phyloP scores from a whole-genome alignment of 2,113 vertebrate species.

The Carlito syrichta region DNA sequence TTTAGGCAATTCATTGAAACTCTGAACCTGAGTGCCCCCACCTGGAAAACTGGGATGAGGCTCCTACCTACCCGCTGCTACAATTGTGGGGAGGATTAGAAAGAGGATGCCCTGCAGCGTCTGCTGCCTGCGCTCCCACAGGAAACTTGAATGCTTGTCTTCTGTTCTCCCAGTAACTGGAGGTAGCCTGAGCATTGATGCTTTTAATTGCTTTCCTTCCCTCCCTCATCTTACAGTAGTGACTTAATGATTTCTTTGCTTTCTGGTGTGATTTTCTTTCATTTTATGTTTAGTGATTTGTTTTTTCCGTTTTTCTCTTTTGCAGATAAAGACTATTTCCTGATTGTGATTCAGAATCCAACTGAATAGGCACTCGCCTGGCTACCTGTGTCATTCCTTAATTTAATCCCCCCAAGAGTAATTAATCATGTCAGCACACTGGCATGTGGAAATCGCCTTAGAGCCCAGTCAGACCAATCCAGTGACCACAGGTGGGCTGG shows the following conservation, averaged over 20 bases:
- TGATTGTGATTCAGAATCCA: slow-evolving; percentile 97
- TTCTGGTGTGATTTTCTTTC: not conserved
- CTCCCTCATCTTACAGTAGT: not conserved
- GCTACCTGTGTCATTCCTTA: slow-evolving; percentile 59
- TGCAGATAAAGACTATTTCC: slow-evolving; percentile 97
- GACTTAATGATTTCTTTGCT: not conserved
- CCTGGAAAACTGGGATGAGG: not conserved
- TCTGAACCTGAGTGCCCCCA: not conserved
- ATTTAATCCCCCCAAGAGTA: slow-evolving; percentile 74
- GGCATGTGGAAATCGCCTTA: not conserved
- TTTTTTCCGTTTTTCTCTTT: slow-evolving; percentile 46
- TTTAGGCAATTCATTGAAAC: not conserved
- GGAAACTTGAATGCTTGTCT: not conserved
- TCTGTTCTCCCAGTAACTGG: not conserved
- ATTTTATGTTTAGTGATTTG: slow-evolving; percentile 32
- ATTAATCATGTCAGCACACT: slow-evolving; percentile 45
- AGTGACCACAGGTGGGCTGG: not conserved
- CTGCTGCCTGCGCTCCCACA: not conserved
- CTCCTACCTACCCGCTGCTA: not conserved
- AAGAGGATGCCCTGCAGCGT: rapidly evolving
- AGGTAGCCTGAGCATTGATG: not conserved
- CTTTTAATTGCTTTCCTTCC: not conserved
- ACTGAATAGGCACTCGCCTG: slow-evolving; percentile 83
- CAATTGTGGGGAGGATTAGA: not conserved
- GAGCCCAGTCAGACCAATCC: not conserved